Base-by-base conservation (phyloP, 1,140 invertebrate species). In the Euwallacea fornicatus region DNA sequence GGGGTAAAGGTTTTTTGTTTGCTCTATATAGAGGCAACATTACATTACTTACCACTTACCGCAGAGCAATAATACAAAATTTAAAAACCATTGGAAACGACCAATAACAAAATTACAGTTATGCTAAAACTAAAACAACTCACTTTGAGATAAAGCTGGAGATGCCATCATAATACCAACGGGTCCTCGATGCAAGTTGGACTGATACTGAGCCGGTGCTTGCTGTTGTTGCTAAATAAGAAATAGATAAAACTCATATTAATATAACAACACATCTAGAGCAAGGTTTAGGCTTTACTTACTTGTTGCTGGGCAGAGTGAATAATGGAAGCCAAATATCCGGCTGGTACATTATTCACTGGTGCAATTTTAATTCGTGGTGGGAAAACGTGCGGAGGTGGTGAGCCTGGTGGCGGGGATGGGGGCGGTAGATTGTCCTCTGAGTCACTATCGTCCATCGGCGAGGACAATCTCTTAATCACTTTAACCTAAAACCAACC, bases 361-460 rank as follows among this genome's bases (percentile, higher is more conserved):
- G 74, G 60, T 46, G 73, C 76, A 8, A 66, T 43, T 74, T 81
- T 82, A 7, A 80, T 69, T 21, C 80, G 67, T 11, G 80, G 74
- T 10, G 86, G 86, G 81, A 85, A 86, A 4, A 86, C 73, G 74
- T 86, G 84, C 0, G 85, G 83, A 4, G 86, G 86, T 2, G 85
- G 85, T 13, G 85, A 86, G 33, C 86, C 86, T 0, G 85, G 84
- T 0, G 86, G 86, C 6, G 85, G 85, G 0, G 86, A 84, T 0
- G 86, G 86, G 15, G 85, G 85, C 15, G 85, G 84, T 53, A 85
- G 79, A 72, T 84, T 83, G 42, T 86, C 85, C 43, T 85, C 84
- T 15, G 84, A 84, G 0, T 83, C 85, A 42, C 84, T 83, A 13
- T 73, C 71, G 0, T 71, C 72, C 8, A 21, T 41, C 13, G 66